Percentiles rank a stretch among this genome's conserved stretches.
phyloP scores from a whole-genome alignment of 2,113 vertebrate species.

The Phrynocephalus versicolor region DNA sequence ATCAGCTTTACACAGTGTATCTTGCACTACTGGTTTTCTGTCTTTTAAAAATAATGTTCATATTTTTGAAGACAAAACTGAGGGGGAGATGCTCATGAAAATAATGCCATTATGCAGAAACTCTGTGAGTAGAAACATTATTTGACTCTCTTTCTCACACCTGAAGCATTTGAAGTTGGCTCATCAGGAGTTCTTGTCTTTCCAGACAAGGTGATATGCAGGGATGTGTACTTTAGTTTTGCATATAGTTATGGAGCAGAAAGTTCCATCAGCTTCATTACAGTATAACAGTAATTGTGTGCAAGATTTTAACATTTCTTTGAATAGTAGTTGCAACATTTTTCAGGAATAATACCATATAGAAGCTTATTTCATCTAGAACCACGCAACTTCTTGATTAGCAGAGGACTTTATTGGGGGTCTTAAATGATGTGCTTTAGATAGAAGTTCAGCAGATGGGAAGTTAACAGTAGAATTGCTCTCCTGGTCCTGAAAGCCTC shows the following conservation, averaged over 20 bases:
- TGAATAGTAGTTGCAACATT: background rate
- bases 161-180: background rate
- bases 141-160: background rate
- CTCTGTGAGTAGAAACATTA: background rate
- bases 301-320: background rate
- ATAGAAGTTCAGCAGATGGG: background rate
- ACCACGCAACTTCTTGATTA: background rate
- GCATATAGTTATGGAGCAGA: background rate
- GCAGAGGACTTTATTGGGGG: background rate
- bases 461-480: background rate
- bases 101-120: background rate
- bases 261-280: background rate
- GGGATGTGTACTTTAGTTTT: conserved; percentile 1
- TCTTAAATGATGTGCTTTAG: background rate
- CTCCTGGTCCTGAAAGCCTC: background rate
- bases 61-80: background rate
- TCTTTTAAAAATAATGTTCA: background rate
- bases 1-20: background rate
- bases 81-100: background rate
- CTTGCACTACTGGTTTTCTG: too few relatives aligned
- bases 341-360: background rate
- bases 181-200: background rate
- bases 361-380: background rate
- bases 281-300: background rate
- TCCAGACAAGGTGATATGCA: background rate